phyloP scores from a whole-genome alignment of 2,113 vertebrate species.

The Orycteropus afer region DNA sequence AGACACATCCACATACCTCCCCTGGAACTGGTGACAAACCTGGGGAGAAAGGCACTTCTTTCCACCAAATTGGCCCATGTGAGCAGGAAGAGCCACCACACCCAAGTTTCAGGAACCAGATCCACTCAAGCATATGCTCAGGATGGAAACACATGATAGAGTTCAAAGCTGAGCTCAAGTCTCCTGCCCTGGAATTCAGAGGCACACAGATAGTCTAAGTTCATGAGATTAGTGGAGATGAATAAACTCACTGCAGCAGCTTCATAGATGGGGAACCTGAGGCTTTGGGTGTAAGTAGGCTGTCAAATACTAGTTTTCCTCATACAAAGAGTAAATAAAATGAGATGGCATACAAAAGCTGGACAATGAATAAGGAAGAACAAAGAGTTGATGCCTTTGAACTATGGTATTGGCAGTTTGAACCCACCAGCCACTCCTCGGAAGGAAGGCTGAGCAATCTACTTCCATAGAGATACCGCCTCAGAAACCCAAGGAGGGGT shows the following conservation, averaged over 20 bases:
- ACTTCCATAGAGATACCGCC: too few relatives aligned
- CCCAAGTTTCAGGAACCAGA: not conserved
- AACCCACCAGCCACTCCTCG: too few relatives aligned
- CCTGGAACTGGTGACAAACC: not conserved
- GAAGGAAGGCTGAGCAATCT: too few relatives aligned
- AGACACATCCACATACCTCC: not conserved
- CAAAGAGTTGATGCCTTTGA: too few relatives aligned
- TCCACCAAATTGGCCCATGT: not conserved
- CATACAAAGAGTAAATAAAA: not conserved
- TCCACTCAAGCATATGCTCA: not conserved
- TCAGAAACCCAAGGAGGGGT: too few relatives aligned
- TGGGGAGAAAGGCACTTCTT: not conserved
- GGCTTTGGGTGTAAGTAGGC: not conserved
- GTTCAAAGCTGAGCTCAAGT: not conserved
- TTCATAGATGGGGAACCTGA: not conserved
- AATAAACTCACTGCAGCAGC: not conserved
- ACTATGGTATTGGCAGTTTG: too few relatives aligned
- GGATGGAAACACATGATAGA: not conserved
- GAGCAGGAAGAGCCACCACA: not conserved
- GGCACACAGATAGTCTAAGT: not conserved
- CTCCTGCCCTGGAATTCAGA: not conserved
- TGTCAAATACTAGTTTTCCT: not conserved
- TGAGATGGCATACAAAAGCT: not conserved
- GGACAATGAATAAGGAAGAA: too few relatives aligned
- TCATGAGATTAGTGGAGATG: not conserved